Percentiles rank a stretch among this genome's conserved stretches.
Evolutionary conservation across 2,888 invertebrate species (phyloP).

Genomic region (Desoria tigrina): DNA sequence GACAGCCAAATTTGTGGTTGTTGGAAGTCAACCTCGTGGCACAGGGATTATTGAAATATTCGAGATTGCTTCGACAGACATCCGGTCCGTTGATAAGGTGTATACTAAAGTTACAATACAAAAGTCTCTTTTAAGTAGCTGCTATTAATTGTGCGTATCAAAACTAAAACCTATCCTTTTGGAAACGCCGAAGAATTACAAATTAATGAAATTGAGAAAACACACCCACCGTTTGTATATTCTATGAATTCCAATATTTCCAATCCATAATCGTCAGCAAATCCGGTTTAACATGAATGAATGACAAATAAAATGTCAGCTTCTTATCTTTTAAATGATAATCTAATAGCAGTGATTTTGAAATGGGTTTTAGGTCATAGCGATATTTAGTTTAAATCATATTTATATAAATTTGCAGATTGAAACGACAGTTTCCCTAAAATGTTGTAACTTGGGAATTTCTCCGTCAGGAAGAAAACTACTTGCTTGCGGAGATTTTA

Average conservation of each 20-base stretch:
- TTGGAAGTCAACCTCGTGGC: constrained; percentile 82
- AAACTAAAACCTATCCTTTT: too few species aligned
- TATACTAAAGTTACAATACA: constrained; percentile 14
- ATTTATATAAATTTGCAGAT: constrained; percentile 58
- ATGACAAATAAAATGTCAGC: too few species aligned
- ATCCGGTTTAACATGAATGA: too few species aligned
- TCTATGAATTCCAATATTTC: too few species aligned
- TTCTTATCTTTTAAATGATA: too few species aligned
- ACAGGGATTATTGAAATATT: constrained; percentile 82
- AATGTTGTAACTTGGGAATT: constrained; percentile 89
- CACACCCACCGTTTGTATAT: too few species aligned
- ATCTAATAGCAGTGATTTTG: too few species aligned
- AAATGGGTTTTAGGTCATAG: too few species aligned
- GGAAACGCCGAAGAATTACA: not conserved
- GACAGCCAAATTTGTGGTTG: constrained; percentile 85
- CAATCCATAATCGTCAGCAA: too few species aligned
- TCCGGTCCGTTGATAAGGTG: constrained; percentile 69
- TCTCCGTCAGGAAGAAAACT: constrained; percentile 76
- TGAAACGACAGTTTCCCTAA: constrained; percentile 80
- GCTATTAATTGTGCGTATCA: too few species aligned
- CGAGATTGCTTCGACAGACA: constrained; percentile 73
- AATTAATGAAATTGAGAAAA: not conserved
- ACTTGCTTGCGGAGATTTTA: constrained; percentile 88
- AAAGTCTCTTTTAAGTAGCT: too few species aligned
- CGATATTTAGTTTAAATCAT: too few species aligned